Evolutionary conservation across 2,113 vertebrate genomes (phyloP).

Genomic region (Nothoprocta perdicaria): DNA sequence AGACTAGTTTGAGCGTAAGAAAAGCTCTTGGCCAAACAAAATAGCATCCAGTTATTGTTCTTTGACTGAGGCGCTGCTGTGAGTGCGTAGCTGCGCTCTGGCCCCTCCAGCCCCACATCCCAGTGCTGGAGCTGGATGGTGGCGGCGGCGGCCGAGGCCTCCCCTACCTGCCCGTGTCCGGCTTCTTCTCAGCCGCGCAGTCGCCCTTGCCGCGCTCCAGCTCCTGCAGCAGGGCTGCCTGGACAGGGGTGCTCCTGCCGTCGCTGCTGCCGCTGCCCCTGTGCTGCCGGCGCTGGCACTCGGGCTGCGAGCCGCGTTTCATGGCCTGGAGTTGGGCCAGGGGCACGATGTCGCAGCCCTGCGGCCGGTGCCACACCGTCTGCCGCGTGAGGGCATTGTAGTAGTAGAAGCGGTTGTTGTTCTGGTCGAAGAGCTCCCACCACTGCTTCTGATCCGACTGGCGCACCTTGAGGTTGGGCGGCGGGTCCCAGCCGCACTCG

Average conservation of each 20-base stretch:
- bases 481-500: slow-evolving; percentile 90
- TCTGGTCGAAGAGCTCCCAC: slow-evolving; percentile 91
- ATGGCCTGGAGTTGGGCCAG: slow-evolving; percentile 90
- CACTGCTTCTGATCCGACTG: slow-evolving; percentile 89
- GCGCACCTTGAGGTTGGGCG: slow-evolving; percentile 80
- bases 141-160: background rate
- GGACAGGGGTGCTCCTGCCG: slow-evolving; percentile 67
- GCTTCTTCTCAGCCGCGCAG: slow-evolving; percentile 58
- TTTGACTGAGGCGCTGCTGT: background rate
- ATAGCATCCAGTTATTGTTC: background rate
- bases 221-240: slow-evolving; percentile 61
- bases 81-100: background rate
- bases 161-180: slow-evolving; percentile 83
- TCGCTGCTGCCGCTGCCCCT: slow-evolving; percentile 36
- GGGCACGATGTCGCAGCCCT: slow-evolving; percentile 88
- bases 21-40: slow-evolving; percentile 22
- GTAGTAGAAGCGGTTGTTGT: slow-evolving; percentile 91
- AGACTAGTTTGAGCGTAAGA: background rate
- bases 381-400: slow-evolving; percentile 85
- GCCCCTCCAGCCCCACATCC: background rate
- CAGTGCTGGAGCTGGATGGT: accelerated
- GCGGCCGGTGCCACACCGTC: slow-evolving; percentile 90
- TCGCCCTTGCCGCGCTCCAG: slow-evolving; percentile 67
- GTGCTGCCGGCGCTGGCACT: slow-evolving; percentile 44
- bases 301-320: slow-evolving; percentile 80